phyloP scores from a whole-genome alignment of 2,888 invertebrate species.

The Cistogaster globosa region DNA sequence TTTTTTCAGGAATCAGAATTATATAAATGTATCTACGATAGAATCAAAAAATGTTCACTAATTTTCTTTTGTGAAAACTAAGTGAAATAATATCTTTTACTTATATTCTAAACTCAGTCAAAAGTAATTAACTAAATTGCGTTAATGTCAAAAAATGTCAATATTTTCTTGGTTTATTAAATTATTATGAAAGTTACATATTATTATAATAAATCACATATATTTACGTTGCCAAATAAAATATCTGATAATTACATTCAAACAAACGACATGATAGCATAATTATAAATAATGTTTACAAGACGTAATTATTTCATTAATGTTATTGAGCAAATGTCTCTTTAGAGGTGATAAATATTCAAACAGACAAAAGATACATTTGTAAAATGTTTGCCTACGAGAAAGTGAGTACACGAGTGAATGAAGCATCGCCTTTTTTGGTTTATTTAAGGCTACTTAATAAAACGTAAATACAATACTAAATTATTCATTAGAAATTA shows the following conservation, averaged over 20 bases:
- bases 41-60: too few relatives aligned
- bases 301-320: slow-evolving; percentile 31
- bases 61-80: too few relatives aligned
- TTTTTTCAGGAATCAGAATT: too few relatives aligned
- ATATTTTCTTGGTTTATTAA: slow-evolving; percentile 10
- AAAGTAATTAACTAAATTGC: slow-evolving; percentile 45
- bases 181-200: slow-evolving; percentile 24
- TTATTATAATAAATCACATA: slow-evolving; percentile 53
- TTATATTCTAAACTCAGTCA: not conserved
- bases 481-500: too few relatives aligned
- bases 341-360: slow-evolving; percentile 17
- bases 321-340: slow-evolving; percentile 31
- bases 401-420: too few relatives aligned
- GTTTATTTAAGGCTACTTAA: too few relatives aligned
- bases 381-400: too few relatives aligned
- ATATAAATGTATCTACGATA: too few relatives aligned
- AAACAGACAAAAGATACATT: slow-evolving; percentile 5
- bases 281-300: slow-evolving; percentile 14
- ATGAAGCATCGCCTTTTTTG: too few relatives aligned
- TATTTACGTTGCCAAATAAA: slow-evolving; percentile 6
- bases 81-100: too few relatives aligned
- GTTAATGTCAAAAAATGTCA: not conserved
- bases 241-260: not conserved
- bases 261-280: not conserved
- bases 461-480: too few relatives aligned